Base-by-base conservation (phyloP, 2,888 invertebrate species). In the Rhyacophila evoluta region DNA sequence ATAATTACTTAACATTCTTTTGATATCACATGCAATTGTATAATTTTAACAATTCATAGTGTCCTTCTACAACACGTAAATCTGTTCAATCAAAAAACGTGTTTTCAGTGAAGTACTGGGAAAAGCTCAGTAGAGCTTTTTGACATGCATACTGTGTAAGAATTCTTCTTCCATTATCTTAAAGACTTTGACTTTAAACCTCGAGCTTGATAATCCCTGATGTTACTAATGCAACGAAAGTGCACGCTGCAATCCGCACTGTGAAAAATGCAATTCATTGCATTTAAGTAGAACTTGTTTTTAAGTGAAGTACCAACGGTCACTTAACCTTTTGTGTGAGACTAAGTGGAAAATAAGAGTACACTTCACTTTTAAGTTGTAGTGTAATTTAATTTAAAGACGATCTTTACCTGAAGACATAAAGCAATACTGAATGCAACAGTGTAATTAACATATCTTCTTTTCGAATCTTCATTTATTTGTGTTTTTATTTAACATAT, bases 201-300 rank as follows among this genome's bases (percentile, higher is more conserved):
- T 12, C 1, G 19, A 38, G 10, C 55, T 55, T 55, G 55, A 55
- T 55, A 55, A 55, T 5, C 55, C 55, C 55, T 55, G 12, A 5
- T 15, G 69, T 69, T 69, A 29, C 69, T 75, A 69, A 67, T 28
- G 68, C 75, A 12, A 33, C 15, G n/a, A 67, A 55, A 69, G 75
- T 69, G 69, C 36, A 36, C 37, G 38, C 69, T 75, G 75, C 69
- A 75, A 75, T 69, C 69, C 41, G 68, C 69, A 75, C 37, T 69
- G 69, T 75, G 75, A 75, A 75, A 75, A 69, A 69, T 75, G 38
- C 69, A 75, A 75, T 75, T 75, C 69, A 37, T 75, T 41, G 37
- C 33, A 36, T 28, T 69, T 69, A 75, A 75, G 55, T 74, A 39
- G 67, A 36, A 15, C 67, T 55, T 19, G 55, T 19, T 55, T n/a